Conservation (phyloP, 2,113 vertebrate genomes). For the Cephalopterus ornatus region DNA sequence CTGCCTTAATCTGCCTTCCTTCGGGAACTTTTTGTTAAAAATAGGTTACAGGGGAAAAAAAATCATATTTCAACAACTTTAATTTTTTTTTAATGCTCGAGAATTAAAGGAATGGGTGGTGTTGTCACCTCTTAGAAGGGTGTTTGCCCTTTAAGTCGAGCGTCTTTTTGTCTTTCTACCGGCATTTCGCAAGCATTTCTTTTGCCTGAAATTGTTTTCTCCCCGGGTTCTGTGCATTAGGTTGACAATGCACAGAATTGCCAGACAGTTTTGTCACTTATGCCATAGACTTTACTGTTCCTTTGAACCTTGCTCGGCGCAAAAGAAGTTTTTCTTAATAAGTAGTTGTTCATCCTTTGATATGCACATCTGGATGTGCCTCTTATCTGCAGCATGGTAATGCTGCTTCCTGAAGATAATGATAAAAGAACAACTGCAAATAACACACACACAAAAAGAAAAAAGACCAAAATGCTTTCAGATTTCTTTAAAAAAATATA, state of each 20-base stretch:
- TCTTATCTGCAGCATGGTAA: slow-evolving; percentile 78
- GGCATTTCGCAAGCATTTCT: not conserved
- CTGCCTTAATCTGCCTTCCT: not conserved
- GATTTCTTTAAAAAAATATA: slow-evolving; percentile 42
- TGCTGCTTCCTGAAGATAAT: slow-evolving; percentile 78
- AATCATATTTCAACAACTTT: not conserved
- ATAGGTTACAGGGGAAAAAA: not conserved
- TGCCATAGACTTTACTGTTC: slow-evolving; percentile 72
- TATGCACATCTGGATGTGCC: slow-evolving; percentile 78
- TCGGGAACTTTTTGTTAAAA: not conserved
- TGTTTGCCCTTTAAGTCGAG: not conserved
- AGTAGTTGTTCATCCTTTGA: slow-evolving; percentile 79
- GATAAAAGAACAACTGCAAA: slow-evolving; percentile 80
- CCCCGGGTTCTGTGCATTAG: slow-evolving; percentile 33
- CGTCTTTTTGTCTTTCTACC: not conserved
- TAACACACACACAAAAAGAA: slow-evolving; percentile 52
- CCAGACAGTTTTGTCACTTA: slow-evolving; percentile 77
- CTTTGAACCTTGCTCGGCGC: slow-evolving; percentile 73
- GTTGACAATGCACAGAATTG: slow-evolving; percentile 78
- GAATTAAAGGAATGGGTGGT: not conserved
- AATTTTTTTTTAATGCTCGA: not conserved
- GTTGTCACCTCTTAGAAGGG: not conserved
- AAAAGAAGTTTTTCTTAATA: slow-evolving; percentile 81
- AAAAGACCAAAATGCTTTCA: not conserved
- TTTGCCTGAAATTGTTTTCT: not conserved